Evolutionary conservation across 2,797 vertebrate genomes (phyloP).

Genomic region (Megaceryle alcyon): DNA sequence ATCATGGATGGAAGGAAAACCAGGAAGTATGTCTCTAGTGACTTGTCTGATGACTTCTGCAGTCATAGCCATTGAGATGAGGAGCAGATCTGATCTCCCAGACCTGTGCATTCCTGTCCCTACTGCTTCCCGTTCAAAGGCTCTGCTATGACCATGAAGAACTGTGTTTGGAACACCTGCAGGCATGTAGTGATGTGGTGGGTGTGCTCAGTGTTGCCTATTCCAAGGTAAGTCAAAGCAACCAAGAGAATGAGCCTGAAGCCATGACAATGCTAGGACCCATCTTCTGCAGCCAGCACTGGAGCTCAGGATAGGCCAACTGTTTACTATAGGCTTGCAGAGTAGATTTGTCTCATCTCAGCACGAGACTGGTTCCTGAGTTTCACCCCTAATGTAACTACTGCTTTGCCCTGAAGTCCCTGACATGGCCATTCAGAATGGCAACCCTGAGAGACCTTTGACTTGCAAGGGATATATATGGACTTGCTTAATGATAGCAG

Average conservation of each 20-base stretch:
- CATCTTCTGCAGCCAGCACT: not conserved
- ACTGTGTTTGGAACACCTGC: not conserved
- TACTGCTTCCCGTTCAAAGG: not conserved
- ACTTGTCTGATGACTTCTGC: not conserved
- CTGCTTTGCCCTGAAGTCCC: not conserved
- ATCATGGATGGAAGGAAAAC: not conserved
- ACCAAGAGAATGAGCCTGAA: not conserved
- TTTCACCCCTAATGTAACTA: not conserved
- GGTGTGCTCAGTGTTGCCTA: fast-evolving
- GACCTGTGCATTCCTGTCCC: fast-evolving
- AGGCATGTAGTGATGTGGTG: not conserved
- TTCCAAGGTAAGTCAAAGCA: not conserved
- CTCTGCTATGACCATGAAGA: not conserved
- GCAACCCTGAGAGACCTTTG: not conserved
- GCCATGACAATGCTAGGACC: fast-evolving
- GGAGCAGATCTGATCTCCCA: not conserved
- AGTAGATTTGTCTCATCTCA: not conserved
- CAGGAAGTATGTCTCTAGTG: fast-evolving
- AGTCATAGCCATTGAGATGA: not conserved
- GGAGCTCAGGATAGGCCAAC: not conserved
- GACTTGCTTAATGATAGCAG: not conserved
- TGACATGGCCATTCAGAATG: not conserved
- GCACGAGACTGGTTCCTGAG: not conserved
- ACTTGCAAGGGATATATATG: fast-evolving
- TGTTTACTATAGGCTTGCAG: not conserved